Evolutionary conservation across 2,797 vertebrate genomes (phyloP).

Genomic region (Lepilemur septentrionalis): DNA sequence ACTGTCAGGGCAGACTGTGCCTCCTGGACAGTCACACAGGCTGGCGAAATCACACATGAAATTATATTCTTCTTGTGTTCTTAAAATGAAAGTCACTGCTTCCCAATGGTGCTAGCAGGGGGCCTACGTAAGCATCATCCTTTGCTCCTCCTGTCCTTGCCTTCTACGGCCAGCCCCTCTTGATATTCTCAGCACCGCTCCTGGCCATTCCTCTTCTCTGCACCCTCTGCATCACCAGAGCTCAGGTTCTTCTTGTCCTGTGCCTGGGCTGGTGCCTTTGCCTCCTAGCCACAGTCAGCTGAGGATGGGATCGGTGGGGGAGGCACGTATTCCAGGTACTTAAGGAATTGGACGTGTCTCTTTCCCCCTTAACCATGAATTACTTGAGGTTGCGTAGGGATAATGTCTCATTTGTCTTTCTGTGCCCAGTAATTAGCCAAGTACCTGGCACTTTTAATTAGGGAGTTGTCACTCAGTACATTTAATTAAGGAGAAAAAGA

Average conservation of each 20-base stretch:
- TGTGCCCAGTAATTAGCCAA: not conserved
- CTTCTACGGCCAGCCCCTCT: not conserved
- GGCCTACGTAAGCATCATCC: too few relatives aligned
- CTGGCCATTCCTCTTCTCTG: not conserved
- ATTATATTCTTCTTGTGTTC: not conserved
- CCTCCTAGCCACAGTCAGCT: not conserved
- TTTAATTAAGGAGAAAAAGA: not conserved
- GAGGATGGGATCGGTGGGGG: too few relatives aligned
- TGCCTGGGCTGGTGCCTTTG: not conserved
- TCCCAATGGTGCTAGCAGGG: not conserved
- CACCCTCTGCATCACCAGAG: not conserved
- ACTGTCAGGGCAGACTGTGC: not conserved
- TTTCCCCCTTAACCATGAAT: not conserved
- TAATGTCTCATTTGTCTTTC: not conserved
- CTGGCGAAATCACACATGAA: not conserved
- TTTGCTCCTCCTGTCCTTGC: not conserved
- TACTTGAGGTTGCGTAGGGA: not conserved
- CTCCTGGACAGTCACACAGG: not conserved
- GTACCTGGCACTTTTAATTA: constrained; percentile 9
- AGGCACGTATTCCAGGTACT: not conserved
- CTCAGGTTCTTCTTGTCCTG: not conserved
- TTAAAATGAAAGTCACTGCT: not conserved
- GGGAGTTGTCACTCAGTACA: not conserved
- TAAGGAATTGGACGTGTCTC: not conserved
- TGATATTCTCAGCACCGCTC: not conserved